These are phyloP conservation scores for Lutjanus campechanus DNA, from an alignment of 2,797 vertebrate species.

Conservation along the genomic window DNA sequence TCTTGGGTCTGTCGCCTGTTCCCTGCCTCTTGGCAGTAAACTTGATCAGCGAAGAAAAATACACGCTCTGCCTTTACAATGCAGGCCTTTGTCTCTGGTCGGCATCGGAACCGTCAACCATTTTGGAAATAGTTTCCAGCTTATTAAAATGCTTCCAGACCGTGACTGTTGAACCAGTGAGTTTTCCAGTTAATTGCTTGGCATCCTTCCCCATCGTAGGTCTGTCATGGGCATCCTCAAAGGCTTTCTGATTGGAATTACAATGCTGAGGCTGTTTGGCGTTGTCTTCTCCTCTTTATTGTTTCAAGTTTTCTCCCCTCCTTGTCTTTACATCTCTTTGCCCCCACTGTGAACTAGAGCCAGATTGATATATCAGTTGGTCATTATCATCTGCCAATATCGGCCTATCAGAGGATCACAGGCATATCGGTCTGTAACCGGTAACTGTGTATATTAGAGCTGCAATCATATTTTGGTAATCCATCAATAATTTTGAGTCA, in stretches of 20 bases:
- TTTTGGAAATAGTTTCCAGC: constrained; percentile 89
- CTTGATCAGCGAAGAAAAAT: constrained; percentile 84
- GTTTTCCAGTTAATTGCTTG: constrained; percentile 86
- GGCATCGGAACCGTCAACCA: constrained; percentile 84
- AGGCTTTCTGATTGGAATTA: constrained; percentile 71
- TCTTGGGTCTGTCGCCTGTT: constrained; percentile 82
- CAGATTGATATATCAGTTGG: no score
- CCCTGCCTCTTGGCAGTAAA: constrained; percentile 80
- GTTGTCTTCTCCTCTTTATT: constrained; percentile 50
- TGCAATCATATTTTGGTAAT: no score
- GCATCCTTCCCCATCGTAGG: constrained; percentile 76
- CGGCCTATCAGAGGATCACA: no score
- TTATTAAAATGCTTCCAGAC: constrained; percentile 89
- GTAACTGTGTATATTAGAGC: no score
- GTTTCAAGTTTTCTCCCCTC: constrained; percentile 7
- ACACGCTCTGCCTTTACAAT: constrained; percentile 82
- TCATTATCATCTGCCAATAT: no score
- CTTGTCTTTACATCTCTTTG: not conserved
- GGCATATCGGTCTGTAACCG: no score
- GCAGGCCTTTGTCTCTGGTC: constrained; percentile 85
- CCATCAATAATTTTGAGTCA: no score
- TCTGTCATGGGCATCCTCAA: constrained; percentile 77
- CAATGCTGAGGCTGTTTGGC: constrained; percentile 17
- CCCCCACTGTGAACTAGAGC: constrained; percentile 34
- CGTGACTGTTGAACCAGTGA: constrained; percentile 83